Evolutionary conservation across 2,113 vertebrate species (phyloP).

Genomic region (Thymallus thymallus): DNA sequence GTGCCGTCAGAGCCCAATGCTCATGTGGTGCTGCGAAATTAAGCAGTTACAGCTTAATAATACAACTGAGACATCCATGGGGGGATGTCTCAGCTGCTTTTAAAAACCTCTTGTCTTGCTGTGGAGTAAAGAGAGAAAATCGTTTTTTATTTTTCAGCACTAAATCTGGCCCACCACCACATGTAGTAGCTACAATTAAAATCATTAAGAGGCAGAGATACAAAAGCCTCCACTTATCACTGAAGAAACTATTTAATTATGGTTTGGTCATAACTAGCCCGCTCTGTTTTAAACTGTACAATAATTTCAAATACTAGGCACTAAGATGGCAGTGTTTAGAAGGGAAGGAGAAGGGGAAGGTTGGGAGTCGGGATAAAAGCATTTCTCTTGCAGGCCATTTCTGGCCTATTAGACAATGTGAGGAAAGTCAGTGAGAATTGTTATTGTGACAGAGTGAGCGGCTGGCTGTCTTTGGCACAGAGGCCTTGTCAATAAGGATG

Average conservation of each 20-base stretch:
- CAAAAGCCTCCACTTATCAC: conserved; percentile 21
- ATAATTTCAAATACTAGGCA: conserved; percentile 19
- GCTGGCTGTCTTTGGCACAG: conserved; percentile 17
- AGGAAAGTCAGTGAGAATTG: conserved; percentile 28
- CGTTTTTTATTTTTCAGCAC: conserved; percentile 2
- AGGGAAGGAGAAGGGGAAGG: background rate
- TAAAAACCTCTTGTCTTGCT: conserved; percentile 13
- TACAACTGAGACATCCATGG: conserved; percentile 40
- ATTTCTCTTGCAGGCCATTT: conserved; percentile 35
- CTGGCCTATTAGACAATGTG: conserved; percentile 34
- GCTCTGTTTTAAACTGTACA: conserved; percentile 24
- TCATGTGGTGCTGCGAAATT: conserved; percentile 50
- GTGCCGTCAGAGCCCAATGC: conserved; percentile 42
- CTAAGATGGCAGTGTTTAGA: conserved; percentile 6
- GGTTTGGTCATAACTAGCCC: conserved; percentile 1
- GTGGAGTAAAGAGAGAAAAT: conserved; percentile 7
- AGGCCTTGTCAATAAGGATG: conserved; percentile 25
- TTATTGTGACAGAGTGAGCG: conserved; percentile 26
- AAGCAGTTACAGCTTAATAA: conserved; percentile 54
- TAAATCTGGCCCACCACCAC: conserved; percentile 11
- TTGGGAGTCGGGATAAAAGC: background rate
- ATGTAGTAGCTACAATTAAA: conserved; percentile 31
- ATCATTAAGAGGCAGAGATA: conserved; percentile 28
- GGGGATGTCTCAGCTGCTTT: conserved; percentile 37
- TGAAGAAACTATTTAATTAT: conserved; percentile 28